Conservation (phyloP, 2,888 invertebrate species). For the Pollenia angustigena region DNA sequence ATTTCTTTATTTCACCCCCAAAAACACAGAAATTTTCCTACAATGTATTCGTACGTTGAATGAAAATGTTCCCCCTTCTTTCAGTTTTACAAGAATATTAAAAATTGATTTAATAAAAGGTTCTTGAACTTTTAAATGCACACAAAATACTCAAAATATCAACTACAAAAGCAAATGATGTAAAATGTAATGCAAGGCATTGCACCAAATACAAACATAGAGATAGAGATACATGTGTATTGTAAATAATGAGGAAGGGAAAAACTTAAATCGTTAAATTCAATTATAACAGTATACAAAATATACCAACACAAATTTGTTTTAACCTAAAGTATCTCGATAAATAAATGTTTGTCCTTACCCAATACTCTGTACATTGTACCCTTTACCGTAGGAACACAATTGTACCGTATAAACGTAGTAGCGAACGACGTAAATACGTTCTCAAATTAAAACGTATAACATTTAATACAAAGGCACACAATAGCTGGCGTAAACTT, state of each 20-base stretch:
- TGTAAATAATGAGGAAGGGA: not conserved
- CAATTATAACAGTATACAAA: not conserved
- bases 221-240: not conserved
- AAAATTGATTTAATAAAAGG: slow-evolving; percentile 62
- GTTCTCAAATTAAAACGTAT: too few relatives aligned
- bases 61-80: slow-evolving; percentile 24
- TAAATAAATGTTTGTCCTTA: too few relatives aligned
- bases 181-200: slow-evolving; percentile 37
- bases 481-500: too few relatives aligned
- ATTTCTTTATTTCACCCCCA: slow-evolving; percentile 13
- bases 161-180: slow-evolving; percentile 31
- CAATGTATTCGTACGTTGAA: not conserved
- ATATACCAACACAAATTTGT: not conserved
- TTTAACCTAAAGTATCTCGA: too few relatives aligned
- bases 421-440: too few relatives aligned
- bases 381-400: too few relatives aligned
- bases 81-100: slow-evolving; percentile 49
- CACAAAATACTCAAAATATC: slow-evolving; percentile 38
- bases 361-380: too few relatives aligned
- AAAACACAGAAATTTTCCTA: slow-evolving; percentile 16
- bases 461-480: too few relatives aligned
- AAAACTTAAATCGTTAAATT: not conserved
- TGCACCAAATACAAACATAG: not conserved
- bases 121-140: slow-evolving; percentile 61
- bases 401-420: too few relatives aligned